Evolutionary conservation across 2,797 vertebrate genomes (phyloP), one percentile per base, ranked within the genome.

Genomic region (Gymnothorax javanicus): DNA sequence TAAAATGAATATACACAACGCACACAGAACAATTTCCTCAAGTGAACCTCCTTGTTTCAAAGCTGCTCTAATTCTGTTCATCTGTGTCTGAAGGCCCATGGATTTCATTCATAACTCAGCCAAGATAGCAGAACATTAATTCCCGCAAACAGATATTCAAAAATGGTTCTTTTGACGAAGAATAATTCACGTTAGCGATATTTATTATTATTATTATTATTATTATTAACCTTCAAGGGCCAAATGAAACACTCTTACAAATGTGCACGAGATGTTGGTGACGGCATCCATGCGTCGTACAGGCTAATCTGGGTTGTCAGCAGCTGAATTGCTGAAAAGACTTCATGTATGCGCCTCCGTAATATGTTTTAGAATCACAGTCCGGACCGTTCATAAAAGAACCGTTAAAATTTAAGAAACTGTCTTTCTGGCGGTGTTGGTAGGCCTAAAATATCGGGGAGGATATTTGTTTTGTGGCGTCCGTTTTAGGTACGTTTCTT

Each of bases 51-150:
- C 59, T 59, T 43, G 33, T 43, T 58, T 73, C 23, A 82, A 20
- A 57, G 84, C 59, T 85, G 69, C 59, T 83, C 27, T 67, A 27
- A 6, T 75, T 59, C 67, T 87, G 82, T 84, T 83, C 62, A 1
- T 59, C 60, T 67, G 59, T 69, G 43, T 52, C 60, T 84, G 50
- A 85, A 71, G 86, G 89, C 58, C 88, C 64, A 83, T 88, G 88
- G 81, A 88, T 89, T 84, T 88, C 92, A 92, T 92, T 92, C 92
- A 92, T 89, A 90, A 93, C 91, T 91, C 85, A 33, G 58, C 64
- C 43, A 73, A 59, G 60, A 90, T 43, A 43, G 25, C 23, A 54
- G 50, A 54, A 79, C 58, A 52, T 60, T 23, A 84, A 84, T 67
- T 17, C 20, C 4, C 43, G 17, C 83, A 52, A 50, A 64, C 50